phyloP scores from a whole-genome alignment of 2,113 vertebrate genomes.

The Calyptomena viridis region DNA sequence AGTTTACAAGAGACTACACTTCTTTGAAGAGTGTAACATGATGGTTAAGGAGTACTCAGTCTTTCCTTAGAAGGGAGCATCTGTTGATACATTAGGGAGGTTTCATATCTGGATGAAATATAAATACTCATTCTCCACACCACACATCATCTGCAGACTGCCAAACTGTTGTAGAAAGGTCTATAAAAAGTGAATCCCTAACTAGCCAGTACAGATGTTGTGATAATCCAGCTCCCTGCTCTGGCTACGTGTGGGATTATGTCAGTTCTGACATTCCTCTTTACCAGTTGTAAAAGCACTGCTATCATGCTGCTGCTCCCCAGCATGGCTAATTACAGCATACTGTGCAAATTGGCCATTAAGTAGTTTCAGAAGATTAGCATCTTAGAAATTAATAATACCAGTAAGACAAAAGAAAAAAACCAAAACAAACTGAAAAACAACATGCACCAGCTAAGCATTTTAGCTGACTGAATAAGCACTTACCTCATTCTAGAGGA shows the following conservation, averaged over 20 bases:
- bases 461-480: background rate
- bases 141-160: background rate
- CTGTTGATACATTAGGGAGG: background rate
- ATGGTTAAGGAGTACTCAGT: background rate
- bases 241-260: background rate
- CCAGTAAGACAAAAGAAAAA: background rate
- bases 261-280: fast-evolving
- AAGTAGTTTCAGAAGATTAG: background rate
- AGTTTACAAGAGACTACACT: background rate
- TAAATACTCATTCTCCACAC: background rate
- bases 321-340: background rate
- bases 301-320: background rate
- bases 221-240: background rate
- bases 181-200: background rate
- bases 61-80: background rate
- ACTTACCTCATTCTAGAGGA: background rate
- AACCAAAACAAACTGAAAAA: background rate
- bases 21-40: background rate
- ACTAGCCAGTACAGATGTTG: background rate
- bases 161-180: background rate
- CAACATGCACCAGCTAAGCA: background rate
- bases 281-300: background rate
- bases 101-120: background rate
- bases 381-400: background rate
- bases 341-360: background rate